phyloP scores from a whole-genome alignment of 2,113 vertebrate genomes.

The Myiopsitta monachus region DNA sequence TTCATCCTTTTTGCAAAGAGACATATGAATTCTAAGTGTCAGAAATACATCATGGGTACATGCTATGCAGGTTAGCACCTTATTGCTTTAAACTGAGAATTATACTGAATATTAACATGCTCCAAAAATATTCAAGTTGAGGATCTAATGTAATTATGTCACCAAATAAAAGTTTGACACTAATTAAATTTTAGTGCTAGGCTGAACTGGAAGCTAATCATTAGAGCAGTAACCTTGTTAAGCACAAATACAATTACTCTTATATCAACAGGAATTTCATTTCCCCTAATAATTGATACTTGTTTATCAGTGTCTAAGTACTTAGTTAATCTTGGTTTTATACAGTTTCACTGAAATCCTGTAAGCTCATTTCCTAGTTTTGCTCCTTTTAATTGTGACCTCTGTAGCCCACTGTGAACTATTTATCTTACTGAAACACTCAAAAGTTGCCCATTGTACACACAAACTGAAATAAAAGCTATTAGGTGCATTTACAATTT shows the following conservation, averaged over 20 bases:
- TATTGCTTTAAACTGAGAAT: neutral
- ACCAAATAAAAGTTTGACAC: neutral
- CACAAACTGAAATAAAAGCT: neutral
- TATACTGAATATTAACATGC: neutral
- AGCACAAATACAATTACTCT: neutral
- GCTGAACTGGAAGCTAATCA: neutral
- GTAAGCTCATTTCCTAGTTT: neutral
- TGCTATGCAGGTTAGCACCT: neutral
- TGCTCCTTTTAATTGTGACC: neutral
- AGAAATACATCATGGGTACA: neutral
- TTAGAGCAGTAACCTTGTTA: neutral
- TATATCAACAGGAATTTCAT: neutral
- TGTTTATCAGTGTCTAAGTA: neutral
- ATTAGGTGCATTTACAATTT: neutral
- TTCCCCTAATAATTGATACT: neutral
- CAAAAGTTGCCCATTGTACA: neutral
- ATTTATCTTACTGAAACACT: neutral
- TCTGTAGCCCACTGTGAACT: neutral
- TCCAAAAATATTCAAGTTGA: neutral
- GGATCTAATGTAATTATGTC: neutral
- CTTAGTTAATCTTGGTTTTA: neutral
- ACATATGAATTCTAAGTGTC: rapidly evolving
- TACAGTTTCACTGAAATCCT: neutral
- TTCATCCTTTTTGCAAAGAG: neutral
- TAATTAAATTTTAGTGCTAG: neutral